phyloP scores from a whole-genome alignment of 2,113 vertebrate species.

The Coreoperca whiteheadi region DNA sequence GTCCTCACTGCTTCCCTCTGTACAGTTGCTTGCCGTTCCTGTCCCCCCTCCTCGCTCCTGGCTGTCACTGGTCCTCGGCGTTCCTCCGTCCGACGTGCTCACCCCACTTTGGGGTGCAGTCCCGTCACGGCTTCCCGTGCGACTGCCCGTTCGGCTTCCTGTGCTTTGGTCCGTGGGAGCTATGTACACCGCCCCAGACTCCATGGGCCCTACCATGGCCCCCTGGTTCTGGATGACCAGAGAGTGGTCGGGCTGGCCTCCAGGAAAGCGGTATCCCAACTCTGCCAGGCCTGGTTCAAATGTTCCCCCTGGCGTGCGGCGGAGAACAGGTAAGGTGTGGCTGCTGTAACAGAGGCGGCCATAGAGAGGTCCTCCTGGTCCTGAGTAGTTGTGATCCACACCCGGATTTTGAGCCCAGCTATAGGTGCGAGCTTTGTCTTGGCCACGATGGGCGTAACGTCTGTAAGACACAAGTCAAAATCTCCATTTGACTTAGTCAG shows the following conservation, averaged over 20 bases:
- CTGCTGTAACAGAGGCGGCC: conserved; percentile 86
- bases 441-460: conserved; percentile 80
- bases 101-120: conserved; percentile 72
- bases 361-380: conserved; percentile 77
- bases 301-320: conserved; percentile 77
- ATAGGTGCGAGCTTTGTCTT: conserved; percentile 79
- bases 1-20: conserved; percentile 75
- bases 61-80: conserved; percentile 75
- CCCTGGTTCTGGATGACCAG: conserved; percentile 84
- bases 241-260: conserved; percentile 79
- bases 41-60: conserved; percentile 77
- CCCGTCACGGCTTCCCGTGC: conserved; percentile 73
- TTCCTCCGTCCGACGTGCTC: conserved; percentile 81
- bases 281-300: conserved; percentile 81
- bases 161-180: conserved; percentile 68
- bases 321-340: conserved; percentile 84
- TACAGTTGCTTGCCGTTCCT: conserved; percentile 72
- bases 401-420: conserved; percentile 83
- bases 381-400: conserved; percentile 73
- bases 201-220: conserved; percentile 77
- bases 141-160: conserved; percentile 69
- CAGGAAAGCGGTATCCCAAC: conserved; percentile 77
- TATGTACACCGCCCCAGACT: conserved; percentile 76
- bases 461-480: conserved; percentile 63
- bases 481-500: not conserved